Base-by-base conservation (phyloP, 2,797 vertebrate species). In the Hybognathus amarus region DNA sequence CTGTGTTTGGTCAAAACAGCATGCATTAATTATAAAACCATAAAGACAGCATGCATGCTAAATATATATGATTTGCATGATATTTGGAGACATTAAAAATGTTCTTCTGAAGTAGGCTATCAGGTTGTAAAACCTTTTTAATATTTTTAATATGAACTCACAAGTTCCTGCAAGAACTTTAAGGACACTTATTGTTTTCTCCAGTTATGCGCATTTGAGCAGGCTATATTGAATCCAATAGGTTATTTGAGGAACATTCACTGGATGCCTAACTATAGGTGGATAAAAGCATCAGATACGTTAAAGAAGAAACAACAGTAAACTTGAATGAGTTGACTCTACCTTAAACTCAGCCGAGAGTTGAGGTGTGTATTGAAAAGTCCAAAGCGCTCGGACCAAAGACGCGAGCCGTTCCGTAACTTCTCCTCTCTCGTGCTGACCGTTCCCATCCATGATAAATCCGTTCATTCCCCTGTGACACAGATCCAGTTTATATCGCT, bases 271-370 rank as follows among this genome's bases (percentile, higher is more conserved):
- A n/a, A n/a, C n/a, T n/a, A 11, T 33, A 13, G 1, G 27, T 6
- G 38, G 10, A 59, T 27, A n/a, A 27, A 56, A 36, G 1, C 17
- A n/a, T 40, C 10, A 18, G 30, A 17, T 33, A 24, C n/a, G 63
- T 3, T 17, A 24, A 22, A 8, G n/a, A 18, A 33, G 22, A 22
- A 22, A 8, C 18, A 18, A 38, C 9, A 42, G 20, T 22, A 11
- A 50, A 36, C 27, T 61, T 10, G 36, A 20, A 17, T 15, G 18
- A 73, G 15, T 27, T 22, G n/a, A 73, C 7, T 66, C 17, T 70
- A 98, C 97, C 97, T 99, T 98, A 91, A 99, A 98, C 89, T 98
- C 96, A 0, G 96, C 96, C 0, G 97, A 98, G 88, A 98, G 95
- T 91, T 97, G 97, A 18, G 97, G 97, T 9, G 94, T 98, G 92